Evolutionary conservation across 1,140 invertebrate genomes (phyloP).

Genomic region (Oreohelix idahoensis): DNA sequence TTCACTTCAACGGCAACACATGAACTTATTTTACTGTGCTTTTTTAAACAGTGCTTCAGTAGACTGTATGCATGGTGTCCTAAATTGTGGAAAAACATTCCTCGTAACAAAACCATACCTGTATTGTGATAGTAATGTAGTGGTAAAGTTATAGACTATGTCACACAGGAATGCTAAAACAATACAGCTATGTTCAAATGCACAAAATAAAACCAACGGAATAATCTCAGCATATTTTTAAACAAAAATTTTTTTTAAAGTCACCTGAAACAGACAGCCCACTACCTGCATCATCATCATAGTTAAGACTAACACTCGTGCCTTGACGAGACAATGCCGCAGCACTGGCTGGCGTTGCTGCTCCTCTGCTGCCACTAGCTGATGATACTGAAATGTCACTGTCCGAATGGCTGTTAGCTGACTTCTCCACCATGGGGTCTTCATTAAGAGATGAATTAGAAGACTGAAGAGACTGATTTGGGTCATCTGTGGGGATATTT

Average conservation of each 20-base stretch:
- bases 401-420: neutral
- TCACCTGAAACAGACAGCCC: neutral
- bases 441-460: neutral
- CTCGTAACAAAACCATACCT: too few relatives aligned
- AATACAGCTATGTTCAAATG: too few relatives aligned
- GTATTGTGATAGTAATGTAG: too few relatives aligned
- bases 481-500: neutral
- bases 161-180: too few relatives aligned
- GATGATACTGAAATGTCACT: neutral
- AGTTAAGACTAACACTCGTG: neutral
- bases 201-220: too few relatives aligned
- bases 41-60: too few relatives aligned
- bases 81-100: too few relatives aligned
- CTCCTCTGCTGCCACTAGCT: neutral
- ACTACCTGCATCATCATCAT: neutral
- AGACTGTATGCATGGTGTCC: too few relatives aligned
- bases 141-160: too few relatives aligned
- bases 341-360: neutral
- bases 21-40: too few relatives aligned
- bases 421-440: neutral
- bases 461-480: neutral
- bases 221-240: neutral
- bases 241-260: slow-evolving; percentile 3
- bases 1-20: too few relatives aligned
- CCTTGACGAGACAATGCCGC: neutral